Evolutionary conservation across 2,888 invertebrate species (phyloP).

Genomic region (Slavum lentiscoides): DNA sequence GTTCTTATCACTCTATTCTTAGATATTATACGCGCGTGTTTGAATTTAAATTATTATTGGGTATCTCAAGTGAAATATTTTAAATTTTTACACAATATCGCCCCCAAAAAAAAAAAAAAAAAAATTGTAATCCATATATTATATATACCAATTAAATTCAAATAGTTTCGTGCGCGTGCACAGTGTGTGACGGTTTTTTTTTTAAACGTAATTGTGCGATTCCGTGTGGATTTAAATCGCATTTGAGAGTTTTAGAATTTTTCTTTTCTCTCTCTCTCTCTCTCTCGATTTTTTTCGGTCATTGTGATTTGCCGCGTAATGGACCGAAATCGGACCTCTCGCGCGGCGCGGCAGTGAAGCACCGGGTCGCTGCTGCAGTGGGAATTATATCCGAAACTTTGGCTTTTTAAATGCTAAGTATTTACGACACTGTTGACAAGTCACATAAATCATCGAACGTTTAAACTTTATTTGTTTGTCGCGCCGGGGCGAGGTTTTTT

Average conservation of each 20-base stretch:
- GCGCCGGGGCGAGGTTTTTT: background rate
- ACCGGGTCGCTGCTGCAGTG: background rate
- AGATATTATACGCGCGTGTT: too few species aligned
- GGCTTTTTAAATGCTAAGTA: slow-evolving; percentile 17
- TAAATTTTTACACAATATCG: too few species aligned
- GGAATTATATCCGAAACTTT: slow-evolving; percentile 28
- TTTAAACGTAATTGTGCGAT: slow-evolving; percentile 9
- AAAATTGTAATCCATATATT: too few species aligned
- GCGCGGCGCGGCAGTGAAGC: background rate
- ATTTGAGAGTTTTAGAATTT: slow-evolving; percentile 1
- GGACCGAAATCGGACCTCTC: slow-evolving; percentile 20
- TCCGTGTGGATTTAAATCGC: background rate
- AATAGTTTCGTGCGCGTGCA: background rate
- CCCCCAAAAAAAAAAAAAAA: too few species aligned
- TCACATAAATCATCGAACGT: slow-evolving; percentile 25
- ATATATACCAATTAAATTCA: too few species aligned
- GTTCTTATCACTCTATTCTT: too few species aligned
- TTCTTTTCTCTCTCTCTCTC: background rate
- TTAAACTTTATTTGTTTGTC: slow-evolving; percentile 10
- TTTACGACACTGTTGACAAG: slow-evolving; percentile 17
- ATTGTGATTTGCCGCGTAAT: slow-evolving; percentile 7
- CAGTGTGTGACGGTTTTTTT: background rate
- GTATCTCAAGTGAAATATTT: too few species aligned
- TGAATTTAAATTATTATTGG: too few species aligned
- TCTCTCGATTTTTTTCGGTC: slow-evolving; percentile 1